Base-by-base conservation (phyloP, 2,113 vertebrate genomes). In the Trachemys scripta region DNA sequence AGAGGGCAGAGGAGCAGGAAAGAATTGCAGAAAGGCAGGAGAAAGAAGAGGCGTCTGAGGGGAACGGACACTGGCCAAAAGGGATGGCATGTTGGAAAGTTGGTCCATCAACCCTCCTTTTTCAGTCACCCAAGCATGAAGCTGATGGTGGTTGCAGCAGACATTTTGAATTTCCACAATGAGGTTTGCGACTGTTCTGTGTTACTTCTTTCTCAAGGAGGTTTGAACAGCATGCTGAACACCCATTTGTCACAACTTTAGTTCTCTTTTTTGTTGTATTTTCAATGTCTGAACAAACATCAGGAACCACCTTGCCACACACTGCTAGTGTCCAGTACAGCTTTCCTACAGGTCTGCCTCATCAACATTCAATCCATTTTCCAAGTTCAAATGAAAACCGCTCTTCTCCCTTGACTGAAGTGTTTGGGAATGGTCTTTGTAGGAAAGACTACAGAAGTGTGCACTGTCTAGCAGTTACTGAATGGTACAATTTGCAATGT, bases 401-500 rank as follows among this genome's bases (percentile, higher is more conserved):
- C 42, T 31, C 47, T 69, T 38, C 56, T 8, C 35, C 86, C 75
- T n/a, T 45, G 76, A 20, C 57, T 3, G 1, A 54, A 47, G 6
- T 1, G 80, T 72, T 62, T 24, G 45, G 78, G n/a, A 59, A 54
- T 45, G 6, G 16, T 78, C 1, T 19, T 57, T 22, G 29, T 12
- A 49, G 47, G n/a, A 57, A 54, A 20, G 65, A n/a, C 27, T 3
- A 5, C 10, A 49, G 12, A 81, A 49, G 45, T 47, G 8, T 31
- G 75, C 57, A 6, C 54, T 13, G 75, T 49, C 31, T 80, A 20
- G 53, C 85, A 59, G 54, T 4, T 51, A 47, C 7, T 0, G 17
- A 4, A 8, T 0, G 17, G 3, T 14, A 2, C 0, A 5, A 35
- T 0, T 0, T 1, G 16, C 2, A 42, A 25, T 2, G 29, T 0